Base-by-base conservation (phyloP, 2,113 vertebrate species). In the Chelonoidis abingdonii region DNA sequence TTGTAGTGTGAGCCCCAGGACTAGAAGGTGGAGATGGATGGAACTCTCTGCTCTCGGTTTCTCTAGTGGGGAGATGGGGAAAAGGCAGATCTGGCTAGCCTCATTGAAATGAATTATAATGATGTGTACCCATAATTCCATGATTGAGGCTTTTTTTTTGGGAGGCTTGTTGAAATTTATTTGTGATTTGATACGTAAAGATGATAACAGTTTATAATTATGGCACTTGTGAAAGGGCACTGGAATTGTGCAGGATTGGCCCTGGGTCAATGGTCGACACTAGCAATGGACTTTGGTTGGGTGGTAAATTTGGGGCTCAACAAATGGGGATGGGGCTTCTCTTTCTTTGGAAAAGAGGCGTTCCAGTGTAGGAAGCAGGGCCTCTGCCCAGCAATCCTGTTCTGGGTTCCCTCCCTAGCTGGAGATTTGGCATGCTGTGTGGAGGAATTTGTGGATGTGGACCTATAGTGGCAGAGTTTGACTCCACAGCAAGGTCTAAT, bases 31-130 rank as follows among this genome's bases (percentile, higher is more conserved):
- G 75, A 82, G 78, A 89, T 78, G 78, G 65, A n/a, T 19, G 9
- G 65, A 92, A 8, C 49, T 72, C 38, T 96, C 90, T 88, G 85
- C 78, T 95, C 83, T 94, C 81, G 65, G 94, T 93, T 19, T 54
- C 21, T 54, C 5, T 52, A 91, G 9, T 25, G 12, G 62, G 16
- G 59, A 31, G 83, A 7, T 87, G 84, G 94, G 29, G 88, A 94
- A 95, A 83, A 92, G 76, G 38, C 80, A 91, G 44, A 72, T 25
- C 22, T 31, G 21, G 41, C 1, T 59, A 90, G 76, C 17, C 89
- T 80, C 16, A 78, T 92, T 94, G 89, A 50, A 62, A 80, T 93
- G 35, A 1, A 44, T 89, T 84, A 38, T 50, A 72, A 72, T 38
- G n/a, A 17, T 21, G 8, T 31, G 88, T 1, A 1, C 12, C 22